Evolutionary conservation across 1,140 invertebrate species (phyloP).

Genomic region (Tachypleus tridentatus): DNA sequence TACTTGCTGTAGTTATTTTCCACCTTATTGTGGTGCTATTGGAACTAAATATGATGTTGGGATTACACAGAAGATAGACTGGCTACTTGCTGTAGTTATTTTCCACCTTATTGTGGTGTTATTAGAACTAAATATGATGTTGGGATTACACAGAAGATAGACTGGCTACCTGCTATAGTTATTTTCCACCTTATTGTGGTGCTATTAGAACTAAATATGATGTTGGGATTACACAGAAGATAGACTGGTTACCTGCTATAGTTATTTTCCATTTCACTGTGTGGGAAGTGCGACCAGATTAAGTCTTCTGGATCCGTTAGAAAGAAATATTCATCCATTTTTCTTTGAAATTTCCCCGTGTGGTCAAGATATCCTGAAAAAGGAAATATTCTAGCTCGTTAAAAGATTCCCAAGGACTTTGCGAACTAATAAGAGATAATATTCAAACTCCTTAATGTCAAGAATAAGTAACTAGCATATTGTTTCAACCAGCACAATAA

Average conservation of each 20-base stretch:
- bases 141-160: neutral
- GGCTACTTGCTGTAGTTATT: slow-evolving; percentile 29
- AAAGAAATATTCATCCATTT: slow-evolving; percentile 36
- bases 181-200: slow-evolving; percentile 33
- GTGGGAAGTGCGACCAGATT: slow-evolving; percentile 43
- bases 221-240: neutral
- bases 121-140: slow-evolving; percentile 15
- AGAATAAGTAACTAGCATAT: too few relatives aligned
- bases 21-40: slow-evolving; percentile 38
- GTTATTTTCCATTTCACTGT: slow-evolving; percentile 31
- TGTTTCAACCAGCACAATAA: too few relatives aligned
- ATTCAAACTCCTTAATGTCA: too few relatives aligned
- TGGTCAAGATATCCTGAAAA: slow-evolving; percentile 31
- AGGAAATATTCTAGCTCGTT: slow-evolving; percentile 2
- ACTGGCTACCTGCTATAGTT: slow-evolving; percentile 30
- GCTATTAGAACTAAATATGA: slow-evolving; percentile 41
- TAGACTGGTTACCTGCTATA: slow-evolving; percentile 28
- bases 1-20: slow-evolving; percentile 31
- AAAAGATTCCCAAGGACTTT: too few relatives aligned
- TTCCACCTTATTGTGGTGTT: slow-evolving; percentile 36
- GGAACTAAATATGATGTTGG: slow-evolving; percentile 43
- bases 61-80: neutral
- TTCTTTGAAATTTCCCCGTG: slow-evolving; percentile 28
- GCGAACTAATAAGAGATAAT: too few relatives aligned
- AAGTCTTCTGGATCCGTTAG: slow-evolving; percentile 43